Evolutionary conservation across 2,888 invertebrate species (phyloP), one percentile per base, ranked within the genome.

Genomic region (Nyleta sp.): DNA sequence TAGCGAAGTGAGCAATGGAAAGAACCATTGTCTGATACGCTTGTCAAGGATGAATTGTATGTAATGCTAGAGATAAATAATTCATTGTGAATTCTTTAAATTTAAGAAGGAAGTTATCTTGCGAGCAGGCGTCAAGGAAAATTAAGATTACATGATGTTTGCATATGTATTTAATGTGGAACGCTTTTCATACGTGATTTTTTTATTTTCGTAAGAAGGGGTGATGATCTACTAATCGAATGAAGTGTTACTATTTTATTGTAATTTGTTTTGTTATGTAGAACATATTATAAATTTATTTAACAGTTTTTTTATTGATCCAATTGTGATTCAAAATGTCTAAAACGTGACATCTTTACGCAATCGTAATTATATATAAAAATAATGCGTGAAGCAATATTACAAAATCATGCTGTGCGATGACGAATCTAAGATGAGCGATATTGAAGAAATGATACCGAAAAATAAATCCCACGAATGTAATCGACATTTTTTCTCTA

Each of bases 321-420:
- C 7, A 11, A 44, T 15, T 35, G 7, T 42, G 17, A 6, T 53
- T 53, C 3, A 24, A 28, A 42, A 28, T 24, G 8, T 57, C n/a
- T 55, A 57, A 35, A 42, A 53, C 17, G 11, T 24, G 17, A 15
- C n/a, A n/a, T 2, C n/a, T 44, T 53, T 42, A 28, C 18, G 44
- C 22, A 67, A 67, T 42, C 22, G 10, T 55, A 57, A 38, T 8
- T 46, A 24, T 18, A 24, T 24, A 44, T 42, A 33, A 50, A 44
- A 28, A 28, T 48, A 35, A 13, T 38, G 31, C 55, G 55, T 57
- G 35, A 60, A 70, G 52, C 59, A 33, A 22, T 52, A 52, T 59
- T 59, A 59, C 57, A 59, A 59, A 70, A 70, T 33, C 53, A 60
- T 71, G 60, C 60, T 60, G 33, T 60, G 59, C 52, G 33, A 20